A percentile compares a stretch with the other conserved stretches of the same genome.
Evolutionary conservation across 2,797 vertebrate species (phyloP).

Genomic region (Crypturellus tataupa): DNA sequence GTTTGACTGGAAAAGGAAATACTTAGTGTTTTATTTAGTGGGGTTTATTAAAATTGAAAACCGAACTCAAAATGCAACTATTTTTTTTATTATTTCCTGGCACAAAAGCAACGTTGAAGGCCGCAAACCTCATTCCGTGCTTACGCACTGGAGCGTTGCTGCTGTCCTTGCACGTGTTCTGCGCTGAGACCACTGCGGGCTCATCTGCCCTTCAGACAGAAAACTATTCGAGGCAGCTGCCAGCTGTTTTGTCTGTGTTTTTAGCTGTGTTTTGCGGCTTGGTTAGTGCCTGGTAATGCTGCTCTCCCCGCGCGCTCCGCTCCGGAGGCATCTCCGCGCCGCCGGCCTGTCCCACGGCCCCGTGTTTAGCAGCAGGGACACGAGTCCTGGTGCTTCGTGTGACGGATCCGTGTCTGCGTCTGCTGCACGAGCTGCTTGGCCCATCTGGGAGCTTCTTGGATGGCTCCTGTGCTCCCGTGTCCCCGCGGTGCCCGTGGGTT

Average conservation of each 20-base stretch:
- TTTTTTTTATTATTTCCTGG: background rate
- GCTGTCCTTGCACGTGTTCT: constrained; percentile 69
- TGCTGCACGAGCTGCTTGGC: background rate
- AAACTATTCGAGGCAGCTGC: constrained; percentile 81
- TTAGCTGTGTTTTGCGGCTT: constrained; percentile 69
- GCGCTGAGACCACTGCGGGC: constrained; percentile 62
- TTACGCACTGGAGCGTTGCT: constrained; percentile 8
- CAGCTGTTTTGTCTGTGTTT: constrained; percentile 83
- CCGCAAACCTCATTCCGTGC: background rate
- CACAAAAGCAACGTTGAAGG: background rate
- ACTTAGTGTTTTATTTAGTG: constrained; percentile 24
- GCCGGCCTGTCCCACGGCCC: background rate
- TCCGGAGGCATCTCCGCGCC: background rate
- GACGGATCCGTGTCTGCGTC: accelerated
- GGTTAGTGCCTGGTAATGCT: constrained; percentile 71
- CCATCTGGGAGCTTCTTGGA: background rate
- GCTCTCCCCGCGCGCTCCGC: background rate
- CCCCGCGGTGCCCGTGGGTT: background rate
- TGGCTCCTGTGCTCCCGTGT: background rate
- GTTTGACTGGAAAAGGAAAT: constrained; percentile 56
- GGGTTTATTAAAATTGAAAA: constrained; percentile 47
- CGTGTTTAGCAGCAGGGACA: background rate
- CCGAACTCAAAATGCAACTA: background rate
- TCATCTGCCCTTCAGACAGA: constrained; percentile 79
- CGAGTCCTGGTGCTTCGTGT: background rate